Conservation (phyloP, 2,113 vertebrate genomes). For the Callaeas wilsoni region DNA sequence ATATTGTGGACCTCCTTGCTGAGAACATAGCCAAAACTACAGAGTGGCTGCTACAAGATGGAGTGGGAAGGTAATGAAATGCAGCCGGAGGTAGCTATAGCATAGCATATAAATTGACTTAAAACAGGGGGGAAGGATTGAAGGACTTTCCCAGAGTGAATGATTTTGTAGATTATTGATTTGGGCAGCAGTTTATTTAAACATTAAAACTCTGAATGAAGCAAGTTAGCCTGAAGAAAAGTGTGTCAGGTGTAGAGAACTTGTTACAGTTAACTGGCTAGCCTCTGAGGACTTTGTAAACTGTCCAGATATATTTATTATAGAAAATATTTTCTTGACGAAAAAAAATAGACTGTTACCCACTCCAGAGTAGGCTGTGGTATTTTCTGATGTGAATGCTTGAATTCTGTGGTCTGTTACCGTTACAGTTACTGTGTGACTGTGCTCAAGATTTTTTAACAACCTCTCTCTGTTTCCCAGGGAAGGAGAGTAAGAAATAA, state of each 20-base stretch:
- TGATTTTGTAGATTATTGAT: conserved; percentile 74
- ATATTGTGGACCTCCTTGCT: neutral
- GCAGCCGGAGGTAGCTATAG: conserved; percentile 21
- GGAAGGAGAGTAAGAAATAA: neutral
- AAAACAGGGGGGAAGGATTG: conserved; percentile 62
- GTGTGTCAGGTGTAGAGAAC: conserved; percentile 76
- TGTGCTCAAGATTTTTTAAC: neutral
- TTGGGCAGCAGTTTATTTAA: conserved; percentile 80
- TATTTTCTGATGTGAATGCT: conserved; percentile 40
- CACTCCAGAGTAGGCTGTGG: conserved; percentile 14
- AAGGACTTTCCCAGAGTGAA: conserved; percentile 70
- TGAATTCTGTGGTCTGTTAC: conserved; percentile 13
- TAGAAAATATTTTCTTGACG: conserved; percentile 63
- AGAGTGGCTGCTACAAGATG: neutral
- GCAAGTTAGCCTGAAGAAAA: conserved; percentile 76
- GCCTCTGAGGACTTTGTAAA: conserved; percentile 74
- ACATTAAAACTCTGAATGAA: conserved; percentile 78
- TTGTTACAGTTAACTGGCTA: conserved; percentile 69
- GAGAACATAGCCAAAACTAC: neutral
- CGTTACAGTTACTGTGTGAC: neutral
- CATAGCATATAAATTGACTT: conserved; percentile 44
- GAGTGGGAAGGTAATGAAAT: conserved; percentile 59
- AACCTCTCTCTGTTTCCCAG: neutral
- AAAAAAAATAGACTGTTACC: conserved; percentile 55
- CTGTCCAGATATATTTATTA: conserved; percentile 78